Evolutionary conservation across 2,888 invertebrate species (phyloP).

Genomic region (Hoplodrina blanda): DNA sequence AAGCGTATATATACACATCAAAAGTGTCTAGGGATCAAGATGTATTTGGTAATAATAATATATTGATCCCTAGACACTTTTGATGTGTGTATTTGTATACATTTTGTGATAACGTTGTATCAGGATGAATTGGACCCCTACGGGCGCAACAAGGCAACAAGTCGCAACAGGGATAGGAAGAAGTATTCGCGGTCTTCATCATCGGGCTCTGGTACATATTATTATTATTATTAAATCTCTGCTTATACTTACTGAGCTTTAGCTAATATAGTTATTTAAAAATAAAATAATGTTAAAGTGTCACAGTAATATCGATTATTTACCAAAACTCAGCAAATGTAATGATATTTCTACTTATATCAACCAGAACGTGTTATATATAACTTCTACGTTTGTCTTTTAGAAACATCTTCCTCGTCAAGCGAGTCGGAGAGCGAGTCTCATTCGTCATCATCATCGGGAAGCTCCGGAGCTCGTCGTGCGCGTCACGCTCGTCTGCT

Average conservation of each 20-base stretch:
- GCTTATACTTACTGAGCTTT: not conserved
- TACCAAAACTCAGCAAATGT: not conserved
- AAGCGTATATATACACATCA: too few relatives aligned
- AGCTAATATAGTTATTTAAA: not conserved
- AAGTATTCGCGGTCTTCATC: slow-evolving; percentile 88
- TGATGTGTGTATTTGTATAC: not conserved
- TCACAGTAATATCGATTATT: not conserved
- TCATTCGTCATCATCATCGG: slow-evolving; percentile 86
- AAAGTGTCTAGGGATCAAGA: too few relatives aligned
- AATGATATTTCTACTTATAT: not conserved
- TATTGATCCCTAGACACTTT: too few relatives aligned
- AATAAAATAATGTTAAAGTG: too few relatives aligned
- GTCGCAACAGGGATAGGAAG: slow-evolving; percentile 83
- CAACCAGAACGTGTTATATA: not conserved
- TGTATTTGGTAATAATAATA: too few relatives aligned
- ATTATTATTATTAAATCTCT: not conserved
- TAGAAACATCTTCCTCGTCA: slow-evolving; percentile 87
- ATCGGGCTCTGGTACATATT: slow-evolving; percentile 84
- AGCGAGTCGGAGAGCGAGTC: slow-evolving; percentile 89
- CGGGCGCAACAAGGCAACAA: slow-evolving; percentile 80
- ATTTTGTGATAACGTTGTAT: slow-evolving; percentile 5
- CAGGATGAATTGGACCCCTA: slow-evolving; percentile 88
- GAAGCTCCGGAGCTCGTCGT: slow-evolving; percentile 85
- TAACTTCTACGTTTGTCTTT: slow-evolving; percentile 9
- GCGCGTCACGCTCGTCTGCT: slow-evolving; percentile 84